phyloP scores from a whole-genome alignment of 2,797 vertebrate species.

The Myiothlypis chrysogaster region DNA sequence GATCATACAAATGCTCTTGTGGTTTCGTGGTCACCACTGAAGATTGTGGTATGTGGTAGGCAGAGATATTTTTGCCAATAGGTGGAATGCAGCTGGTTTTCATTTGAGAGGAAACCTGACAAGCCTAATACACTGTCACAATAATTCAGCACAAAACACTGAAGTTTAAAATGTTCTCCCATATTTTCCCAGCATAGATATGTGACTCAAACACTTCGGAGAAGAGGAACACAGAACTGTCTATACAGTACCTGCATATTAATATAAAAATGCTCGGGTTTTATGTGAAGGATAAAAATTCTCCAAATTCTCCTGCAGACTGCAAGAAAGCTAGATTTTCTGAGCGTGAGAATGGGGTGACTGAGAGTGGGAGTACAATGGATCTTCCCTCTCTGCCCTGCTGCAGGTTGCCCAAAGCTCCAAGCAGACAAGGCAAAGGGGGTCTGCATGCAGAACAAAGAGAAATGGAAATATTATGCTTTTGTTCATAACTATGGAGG shows the following conservation, averaged over 20 bases:
- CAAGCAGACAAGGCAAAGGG: not conserved
- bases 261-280: not conserved
- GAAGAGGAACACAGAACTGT: not conserved
- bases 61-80: slow-evolving; percentile 77
- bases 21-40: slow-evolving; percentile 80
- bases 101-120: slow-evolving; percentile 75
- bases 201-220: not conserved
- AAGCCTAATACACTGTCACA: slow-evolving; percentile 63
- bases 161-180: slow-evolving; percentile 23
- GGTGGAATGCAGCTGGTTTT: slow-evolving; percentile 81
- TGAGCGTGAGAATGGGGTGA: not conserved
- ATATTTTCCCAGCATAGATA: not conserved
- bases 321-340: not conserved
- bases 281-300: not conserved
- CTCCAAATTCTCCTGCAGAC: not conserved
- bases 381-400: not conserved
- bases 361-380: not conserved
- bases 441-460: not conserved
- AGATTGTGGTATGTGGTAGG: slow-evolving; percentile 76
- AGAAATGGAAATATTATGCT: not conserved
- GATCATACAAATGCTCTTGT: slow-evolving; percentile 80
- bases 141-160: slow-evolving; percentile 56
- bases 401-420: not conserved
- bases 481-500: not conserved
- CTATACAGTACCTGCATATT: not conserved